A percentile compares a stretch with the other conserved stretches of the same genome.
phyloP scores from a whole-genome alignment of 2,888 invertebrate species.

The Pachycephus smyrnensis region DNA sequence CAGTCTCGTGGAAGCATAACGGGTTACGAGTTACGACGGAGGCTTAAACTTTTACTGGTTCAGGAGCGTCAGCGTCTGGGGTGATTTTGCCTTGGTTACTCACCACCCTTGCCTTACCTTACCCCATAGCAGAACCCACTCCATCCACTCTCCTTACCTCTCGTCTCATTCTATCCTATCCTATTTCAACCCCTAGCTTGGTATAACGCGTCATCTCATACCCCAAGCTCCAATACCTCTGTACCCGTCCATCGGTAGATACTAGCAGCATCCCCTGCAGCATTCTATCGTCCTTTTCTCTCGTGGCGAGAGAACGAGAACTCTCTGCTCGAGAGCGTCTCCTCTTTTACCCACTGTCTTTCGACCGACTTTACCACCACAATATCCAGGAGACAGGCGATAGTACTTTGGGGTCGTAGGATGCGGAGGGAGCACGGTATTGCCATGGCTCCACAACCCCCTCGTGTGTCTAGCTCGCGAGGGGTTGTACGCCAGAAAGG shows the following conservation, averaged over 20 bases:
- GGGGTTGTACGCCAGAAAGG: slow-evolving; percentile 16
- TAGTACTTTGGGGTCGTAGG: neutral
- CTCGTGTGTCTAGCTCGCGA: slow-evolving; percentile 17
- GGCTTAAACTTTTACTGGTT: slow-evolving; percentile 59
- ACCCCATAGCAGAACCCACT: neutral
- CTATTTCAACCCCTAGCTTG: slow-evolving; percentile 17
- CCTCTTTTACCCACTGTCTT: slow-evolving; percentile 1
- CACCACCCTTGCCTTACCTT: neutral
- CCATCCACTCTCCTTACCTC: slow-evolving; percentile 23
- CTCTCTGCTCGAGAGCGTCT: slow-evolving; percentile 1
- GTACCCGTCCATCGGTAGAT: neutral
- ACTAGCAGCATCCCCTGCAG: neutral
- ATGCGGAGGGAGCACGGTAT: neutral
- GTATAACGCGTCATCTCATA: neutral
- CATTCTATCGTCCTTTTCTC: neutral
- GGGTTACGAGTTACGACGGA: slow-evolving; percentile 51
- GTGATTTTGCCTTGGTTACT: slow-evolving; percentile 45
- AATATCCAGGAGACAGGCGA: neutral
- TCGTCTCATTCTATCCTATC: slow-evolving; percentile 18
- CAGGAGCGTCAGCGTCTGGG: slow-evolving; percentile 55
- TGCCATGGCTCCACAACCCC: neutral
- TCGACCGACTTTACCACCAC: neutral
- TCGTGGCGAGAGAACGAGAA: neutral
- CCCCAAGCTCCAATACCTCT: neutral
- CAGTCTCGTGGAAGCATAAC: slow-evolving; percentile 52